These are phyloP conservation scores for Oncorhynchus nerka DNA, from an alignment of 2,113 vertebrate species.

Conservation along the genomic window DNA sequence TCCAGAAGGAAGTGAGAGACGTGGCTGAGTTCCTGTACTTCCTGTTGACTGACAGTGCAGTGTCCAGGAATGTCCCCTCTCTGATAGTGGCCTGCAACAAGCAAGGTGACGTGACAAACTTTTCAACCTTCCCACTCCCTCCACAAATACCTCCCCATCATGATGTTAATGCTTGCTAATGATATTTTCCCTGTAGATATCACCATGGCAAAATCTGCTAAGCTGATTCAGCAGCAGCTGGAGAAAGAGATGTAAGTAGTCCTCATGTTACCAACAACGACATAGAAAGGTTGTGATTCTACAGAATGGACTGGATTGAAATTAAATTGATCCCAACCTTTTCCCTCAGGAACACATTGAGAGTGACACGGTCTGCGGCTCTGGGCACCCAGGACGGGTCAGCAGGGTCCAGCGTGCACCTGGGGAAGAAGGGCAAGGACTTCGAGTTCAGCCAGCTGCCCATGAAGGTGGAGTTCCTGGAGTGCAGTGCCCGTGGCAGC, in stretches of 20 bases:
- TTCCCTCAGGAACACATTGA: slow-evolving; percentile 84
- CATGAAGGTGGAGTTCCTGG: slow-evolving; percentile 89
- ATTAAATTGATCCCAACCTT: too few relatives aligned
- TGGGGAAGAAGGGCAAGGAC: slow-evolving; percentile 94
- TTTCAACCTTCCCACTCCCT: background rate
- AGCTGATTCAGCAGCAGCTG: slow-evolving; percentile 94
- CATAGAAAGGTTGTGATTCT: too few relatives aligned
- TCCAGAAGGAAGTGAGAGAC: slow-evolving; percentile 93
- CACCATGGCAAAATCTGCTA: slow-evolving; percentile 93
- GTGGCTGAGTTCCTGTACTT: slow-evolving; percentile 92
- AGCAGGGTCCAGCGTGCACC: slow-evolving; percentile 67
- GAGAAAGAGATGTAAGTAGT: slow-evolving; percentile 94
- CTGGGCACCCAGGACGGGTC: slow-evolving; percentile 88
- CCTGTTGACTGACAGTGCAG: slow-evolving; percentile 78
- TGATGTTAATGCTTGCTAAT: background rate
- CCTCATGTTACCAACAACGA: too few relatives aligned
- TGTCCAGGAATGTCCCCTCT: slow-evolving; percentile 75
- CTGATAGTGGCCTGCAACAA: slow-evolving; percentile 91
- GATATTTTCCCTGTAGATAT: slow-evolving; percentile 75
- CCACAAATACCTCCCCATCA: background rate
- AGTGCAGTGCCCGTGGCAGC: slow-evolving; percentile 86
- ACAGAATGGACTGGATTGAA: too few relatives aligned
- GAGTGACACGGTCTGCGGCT: slow-evolving; percentile 88
- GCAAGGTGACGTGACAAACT: slow-evolving; percentile 76
- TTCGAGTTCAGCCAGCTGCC: slow-evolving; percentile 93